Conservation (phyloP, 2,113 vertebrate genomes). For the Esox niger region DNA sequence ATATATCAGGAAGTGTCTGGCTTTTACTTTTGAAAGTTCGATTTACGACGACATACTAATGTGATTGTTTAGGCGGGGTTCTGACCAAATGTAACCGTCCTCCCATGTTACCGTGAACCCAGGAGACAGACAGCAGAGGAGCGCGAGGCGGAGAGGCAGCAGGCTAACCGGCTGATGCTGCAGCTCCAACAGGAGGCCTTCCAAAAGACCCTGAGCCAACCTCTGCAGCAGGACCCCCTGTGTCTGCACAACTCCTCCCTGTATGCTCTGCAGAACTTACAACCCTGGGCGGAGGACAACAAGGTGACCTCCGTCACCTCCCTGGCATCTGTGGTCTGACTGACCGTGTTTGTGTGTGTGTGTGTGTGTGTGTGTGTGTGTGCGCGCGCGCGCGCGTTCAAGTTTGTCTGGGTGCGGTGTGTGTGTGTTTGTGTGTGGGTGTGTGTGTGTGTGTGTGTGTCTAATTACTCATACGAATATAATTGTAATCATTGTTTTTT, state of each 20-base stretch:
- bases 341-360: constrained; percentile 24
- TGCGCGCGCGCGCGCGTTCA: too few species aligned
- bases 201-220: constrained; percentile 88
- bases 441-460: constrained; percentile 26
- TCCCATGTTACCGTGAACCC: constrained; percentile 24
- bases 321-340: constrained; percentile 88
- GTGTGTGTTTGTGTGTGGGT: too few species aligned
- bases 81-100: background rate
- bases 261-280: constrained; percentile 95
- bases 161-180: constrained; percentile 92
- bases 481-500: constrained; percentile 20
- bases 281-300: constrained; percentile 97
- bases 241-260: constrained; percentile 98
- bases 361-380: background rate
- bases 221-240: constrained; percentile 91
- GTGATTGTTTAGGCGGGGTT: too few species aligned
- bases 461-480: background rate
- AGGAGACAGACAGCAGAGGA: constrained; percentile 98
- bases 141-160: constrained; percentile 93
- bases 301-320: constrained; percentile 93
- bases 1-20: too few species aligned
- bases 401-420: too few species aligned
- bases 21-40: too few species aligned
- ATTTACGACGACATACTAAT: too few species aligned
- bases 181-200: constrained; percentile 97